A percentile compares a stretch with the other conserved stretches of the same genome.
Evolutionary conservation across 2,113 vertebrate genomes (phyloP).

Genomic region (Nyctibius bracteatus): DNA sequence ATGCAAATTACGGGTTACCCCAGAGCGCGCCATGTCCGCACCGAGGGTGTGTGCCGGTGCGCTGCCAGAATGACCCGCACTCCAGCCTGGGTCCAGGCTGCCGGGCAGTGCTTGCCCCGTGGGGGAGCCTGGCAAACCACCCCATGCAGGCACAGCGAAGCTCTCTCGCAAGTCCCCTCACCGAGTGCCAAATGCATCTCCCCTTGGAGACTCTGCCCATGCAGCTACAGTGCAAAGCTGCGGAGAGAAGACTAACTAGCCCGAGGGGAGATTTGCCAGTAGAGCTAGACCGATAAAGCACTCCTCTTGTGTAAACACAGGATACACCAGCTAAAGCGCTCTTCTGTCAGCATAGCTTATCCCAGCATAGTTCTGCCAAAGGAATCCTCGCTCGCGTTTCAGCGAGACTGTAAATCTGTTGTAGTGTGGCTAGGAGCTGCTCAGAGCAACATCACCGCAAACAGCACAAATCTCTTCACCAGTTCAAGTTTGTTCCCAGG

Average conservation of each 20-base stretch:
- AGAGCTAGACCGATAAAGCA: neutral
- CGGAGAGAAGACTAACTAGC: neutral
- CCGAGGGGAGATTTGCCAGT: neutral
- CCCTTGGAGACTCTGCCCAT: neutral
- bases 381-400: neutral
- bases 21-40: neutral
- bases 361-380: neutral
- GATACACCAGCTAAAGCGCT: slow-evolving; percentile 4
- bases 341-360: slow-evolving; percentile 51
- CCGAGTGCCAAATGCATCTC: neutral
- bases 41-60: neutral
- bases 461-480: neutral
- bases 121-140: neutral
- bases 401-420: neutral
- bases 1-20: neutral
- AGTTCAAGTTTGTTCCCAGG: neutral
- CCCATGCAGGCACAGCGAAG: rapidly evolving
- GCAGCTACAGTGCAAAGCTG: neutral
- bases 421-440: neutral
- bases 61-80: neutral
- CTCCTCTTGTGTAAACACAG: slow-evolving; percentile 30
- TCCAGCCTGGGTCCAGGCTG: neutral
- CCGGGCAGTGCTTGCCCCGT: neutral
- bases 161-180: neutral
- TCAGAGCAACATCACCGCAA: neutral